phyloP scores from a whole-genome alignment of 2,888 invertebrate genomes.

The Halocaridina rubra region DNA sequence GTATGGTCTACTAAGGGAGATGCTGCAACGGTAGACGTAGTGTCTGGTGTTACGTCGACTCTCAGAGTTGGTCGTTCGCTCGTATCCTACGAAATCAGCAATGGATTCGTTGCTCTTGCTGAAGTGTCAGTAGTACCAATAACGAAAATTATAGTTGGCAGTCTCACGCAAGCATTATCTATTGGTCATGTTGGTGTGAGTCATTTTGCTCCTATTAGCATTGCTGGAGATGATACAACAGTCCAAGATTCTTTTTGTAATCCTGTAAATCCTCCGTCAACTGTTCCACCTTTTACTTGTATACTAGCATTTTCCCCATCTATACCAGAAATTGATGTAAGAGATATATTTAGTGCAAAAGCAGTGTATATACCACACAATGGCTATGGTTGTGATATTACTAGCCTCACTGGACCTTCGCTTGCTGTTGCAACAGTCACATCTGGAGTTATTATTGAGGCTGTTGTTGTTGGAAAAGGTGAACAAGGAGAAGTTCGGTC shows the following conservation, averaged over 20 bases:
- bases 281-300: constrained; percentile 39
- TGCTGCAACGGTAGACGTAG: background rate
- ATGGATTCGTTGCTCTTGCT: background rate
- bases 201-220: background rate
- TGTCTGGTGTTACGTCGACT: constrained; percentile 6
- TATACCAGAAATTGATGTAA: constrained; percentile 15
- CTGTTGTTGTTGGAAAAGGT: constrained; percentile 14
- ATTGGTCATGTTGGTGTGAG: constrained; percentile 11
- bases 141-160: background rate
- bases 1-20: constrained; percentile 33
- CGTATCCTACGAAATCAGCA: constrained; percentile 16
- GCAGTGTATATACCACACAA: constrained; percentile 14
- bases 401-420: background rate
- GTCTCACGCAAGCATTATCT: background rate
- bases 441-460: constrained; percentile 18
- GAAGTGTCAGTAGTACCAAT: constrained; percentile 37
- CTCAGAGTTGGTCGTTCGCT: constrained; percentile 25
- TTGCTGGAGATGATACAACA: constrained; percentile 21
- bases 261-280: background rate
- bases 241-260: background rate
- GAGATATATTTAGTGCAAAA: constrained; percentile 11
- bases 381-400: constrained; percentile 22
- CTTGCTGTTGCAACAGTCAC: constrained; percentile 1
- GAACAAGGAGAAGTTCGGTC: constrained; percentile 34
- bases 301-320: background rate